A percentile compares a stretch with the other conserved stretches of the same genome.
Conservation (phyloP, 2,888 invertebrate genomes). For the Sminthurinus aureus region DNA sequence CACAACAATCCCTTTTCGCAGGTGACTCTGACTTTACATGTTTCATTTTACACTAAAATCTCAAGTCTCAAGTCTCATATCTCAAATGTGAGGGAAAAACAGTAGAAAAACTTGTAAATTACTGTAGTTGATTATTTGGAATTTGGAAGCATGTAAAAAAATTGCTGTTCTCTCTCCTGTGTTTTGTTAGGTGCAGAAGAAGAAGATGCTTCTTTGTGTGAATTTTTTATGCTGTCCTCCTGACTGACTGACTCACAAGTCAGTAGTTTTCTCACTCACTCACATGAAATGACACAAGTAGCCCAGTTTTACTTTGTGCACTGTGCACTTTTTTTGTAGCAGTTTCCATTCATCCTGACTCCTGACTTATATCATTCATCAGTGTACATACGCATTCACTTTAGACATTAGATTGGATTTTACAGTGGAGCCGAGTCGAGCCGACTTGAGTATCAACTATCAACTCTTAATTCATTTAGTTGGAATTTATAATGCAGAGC, state of each 20-base stretch:
- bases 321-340: no score
- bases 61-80: neutral
- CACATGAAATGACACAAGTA: constrained; percentile 10
- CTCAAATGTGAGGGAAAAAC: neutral
- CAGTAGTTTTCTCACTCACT: constrained; percentile 8
- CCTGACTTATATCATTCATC: constrained; percentile 2
- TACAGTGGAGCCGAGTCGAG: no score
- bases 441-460: neutral
- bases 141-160: neutral
- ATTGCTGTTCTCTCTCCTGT: neutral
- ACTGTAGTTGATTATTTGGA: neutral
- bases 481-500: neutral
- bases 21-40: no score
- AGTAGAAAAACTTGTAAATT: neutral
- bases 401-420: neutral
- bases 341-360: neutral
- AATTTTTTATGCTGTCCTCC: neutral
- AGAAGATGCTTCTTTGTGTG: neutral
- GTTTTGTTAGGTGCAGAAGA: neutral
- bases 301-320: neutral
- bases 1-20: no score
- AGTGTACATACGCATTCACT: no score
- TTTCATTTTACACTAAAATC: no score
- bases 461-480: neutral
- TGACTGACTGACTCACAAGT: constrained; percentile 2